Conservation (phyloP, 2,888 invertebrate genomes). For the Sarcophaga caerulescens region DNA sequence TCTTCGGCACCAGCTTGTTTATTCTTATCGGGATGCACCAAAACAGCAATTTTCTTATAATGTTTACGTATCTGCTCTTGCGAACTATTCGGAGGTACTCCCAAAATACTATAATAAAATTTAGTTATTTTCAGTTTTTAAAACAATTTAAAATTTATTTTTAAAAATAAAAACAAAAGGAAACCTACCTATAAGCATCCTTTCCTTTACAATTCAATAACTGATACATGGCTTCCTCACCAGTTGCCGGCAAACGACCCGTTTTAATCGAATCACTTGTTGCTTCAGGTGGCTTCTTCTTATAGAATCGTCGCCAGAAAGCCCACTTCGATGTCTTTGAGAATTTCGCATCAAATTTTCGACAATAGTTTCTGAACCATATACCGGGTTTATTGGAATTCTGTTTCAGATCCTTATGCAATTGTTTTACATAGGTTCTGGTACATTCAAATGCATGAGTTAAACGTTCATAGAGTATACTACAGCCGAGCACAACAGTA, state of each 20-base stretch:
- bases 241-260: conserved; percentile 88
- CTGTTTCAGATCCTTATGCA: conserved; percentile 78
- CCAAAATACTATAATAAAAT: conserved; percentile 84
- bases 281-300: conserved; percentile 80
- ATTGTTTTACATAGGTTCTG: conserved; percentile 74
- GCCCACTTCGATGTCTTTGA: conserved; percentile 79
- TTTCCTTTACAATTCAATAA: conserved; percentile 96
- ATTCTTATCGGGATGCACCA: conserved; percentile 98
- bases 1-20: conserved; percentile 97
- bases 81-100: conserved; percentile 92
- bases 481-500: conserved; percentile 88
- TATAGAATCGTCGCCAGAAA: conserved; percentile 80
- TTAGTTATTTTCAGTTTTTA: background rate
- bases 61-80: conserved; percentile 97
- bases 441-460: conserved; percentile 73
- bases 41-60: conserved; percentile 95
- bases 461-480: conserved; percentile 79
- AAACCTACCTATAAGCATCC: conserved; percentile 92
- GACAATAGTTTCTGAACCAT: conserved; percentile 78
- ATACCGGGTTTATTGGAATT: conserved; percentile 80
- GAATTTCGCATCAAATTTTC: conserved; percentile 78
- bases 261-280: conserved; percentile 78
- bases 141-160: background rate
- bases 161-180: background rate
- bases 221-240: conserved; percentile 97